Evolutionary conservation across 2,797 vertebrate species (phyloP), one percentile per base, ranked within the genome.

Genomic region (Telmatherina bonti): DNA sequence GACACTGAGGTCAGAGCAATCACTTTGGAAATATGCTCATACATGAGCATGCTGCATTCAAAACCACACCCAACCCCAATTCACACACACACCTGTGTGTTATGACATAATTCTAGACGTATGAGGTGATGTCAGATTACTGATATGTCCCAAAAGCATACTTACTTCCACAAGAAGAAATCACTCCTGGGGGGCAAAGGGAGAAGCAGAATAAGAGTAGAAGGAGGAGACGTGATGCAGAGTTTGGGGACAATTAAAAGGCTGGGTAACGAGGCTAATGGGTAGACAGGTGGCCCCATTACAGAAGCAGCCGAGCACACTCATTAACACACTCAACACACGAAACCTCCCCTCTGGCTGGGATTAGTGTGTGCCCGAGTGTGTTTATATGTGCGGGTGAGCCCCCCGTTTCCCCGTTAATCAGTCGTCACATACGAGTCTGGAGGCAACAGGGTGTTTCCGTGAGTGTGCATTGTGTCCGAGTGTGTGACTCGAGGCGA

Each of bases 281-380:
- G 90, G 91, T 45, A 89, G 88, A 92, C 90, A 91, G 88, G 89
- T 91, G 89, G 89, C 84, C 86, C 87, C 77, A 81, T 87, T 85
- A 88, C 83, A 72, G 76, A 72, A 51, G 65, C 74, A 87, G 74
- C 31, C 76, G 15, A 62, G 47, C 86, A 84, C 84, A 72, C 72
- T 79, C 84, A 90, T 75, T 79, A 78, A 79, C 78, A 84, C 81
- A 69, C 82, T 29, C 59, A 51, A 79, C 78, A 71, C 78, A 79
- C 69, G 80, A 85, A 82, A 74, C 75, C 73, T 87, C 74, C 82
- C 88, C 90, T 88, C 79, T 82, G 88, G 92, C 88, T 75, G 81
- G 78, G 88, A 92, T 93, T 91, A 93, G 70, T 30, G 74, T 62
- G 70, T 55, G 73, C 9, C 45, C 2, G 24, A 43, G 43, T 72